A percentile compares a stretch with the other conserved stretches of the same genome.
Evolutionary conservation across 2,797 vertebrate genomes (phyloP).

Genomic region (Molossus molossus): DNA sequence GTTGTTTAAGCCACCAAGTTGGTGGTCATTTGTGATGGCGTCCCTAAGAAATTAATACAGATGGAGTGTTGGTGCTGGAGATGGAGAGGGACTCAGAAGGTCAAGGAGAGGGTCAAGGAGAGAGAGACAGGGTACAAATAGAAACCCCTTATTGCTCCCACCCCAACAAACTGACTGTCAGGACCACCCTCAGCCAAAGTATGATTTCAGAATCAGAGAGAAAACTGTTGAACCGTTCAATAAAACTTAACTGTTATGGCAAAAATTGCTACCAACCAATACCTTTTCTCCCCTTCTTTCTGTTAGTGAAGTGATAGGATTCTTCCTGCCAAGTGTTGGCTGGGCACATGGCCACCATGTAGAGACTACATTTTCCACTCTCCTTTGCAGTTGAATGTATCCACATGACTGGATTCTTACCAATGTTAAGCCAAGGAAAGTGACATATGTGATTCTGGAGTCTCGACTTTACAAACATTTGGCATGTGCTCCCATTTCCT

Average conservation of each 20-base stretch:
- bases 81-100: not conserved
- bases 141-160: not conserved
- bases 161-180: not conserved
- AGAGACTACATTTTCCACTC: not conserved
- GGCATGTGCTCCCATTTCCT: not conserved
- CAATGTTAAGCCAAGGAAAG: not conserved
- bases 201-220: not conserved
- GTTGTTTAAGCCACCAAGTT: not conserved
- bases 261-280: not conserved
- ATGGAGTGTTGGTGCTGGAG: not conserved
- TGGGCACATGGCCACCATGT: not conserved
- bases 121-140: not conserved
- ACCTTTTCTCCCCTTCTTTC: not conserved
- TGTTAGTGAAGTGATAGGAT: not conserved
- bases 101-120: not conserved
- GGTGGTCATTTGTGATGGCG: fast-evolving
- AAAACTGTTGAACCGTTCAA: not conserved
- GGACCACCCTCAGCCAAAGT: not conserved
- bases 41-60: not conserved
- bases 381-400: not conserved
- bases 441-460: not conserved
- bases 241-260: not conserved
- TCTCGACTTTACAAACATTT: not conserved
- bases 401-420: not conserved
- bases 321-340: not conserved